Evolutionary conservation across 1,140 invertebrate species (phyloP), one percentile per base, ranked within the genome.

Genomic region (Sarcophaga peregrina): DNA sequence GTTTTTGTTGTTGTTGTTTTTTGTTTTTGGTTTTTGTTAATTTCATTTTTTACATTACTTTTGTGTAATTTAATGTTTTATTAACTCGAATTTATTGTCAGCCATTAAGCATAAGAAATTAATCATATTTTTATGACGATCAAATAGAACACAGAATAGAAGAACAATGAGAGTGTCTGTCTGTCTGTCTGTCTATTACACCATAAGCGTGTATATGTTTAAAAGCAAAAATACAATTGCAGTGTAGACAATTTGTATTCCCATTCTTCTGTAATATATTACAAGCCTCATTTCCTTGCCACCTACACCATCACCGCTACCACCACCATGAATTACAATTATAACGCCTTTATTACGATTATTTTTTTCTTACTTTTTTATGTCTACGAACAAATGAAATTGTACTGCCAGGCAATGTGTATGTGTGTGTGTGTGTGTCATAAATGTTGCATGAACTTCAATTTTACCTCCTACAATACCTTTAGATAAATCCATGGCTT

Each of bases 61-160:
- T 78, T 52, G 52, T 8, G 45, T 81, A 37, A 68, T 81, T 54
- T 81, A 83, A 83, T 74, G 68, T 81, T 74, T 83, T 68, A 83
- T 83, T 81, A 83, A 83, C 48, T 52, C 74, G 52, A 62, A 83
- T 81, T 83, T 83, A 83, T 83, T 46, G 62, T 80, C 50, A 74
- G 13, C 62, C 83, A 81, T 83, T 83, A 81, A 80, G 78, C 48
- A 52, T 45, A 81, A 13, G 17, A 75, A 80, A 83, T 83, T 83
- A 83, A 81, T 83, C 68, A 83, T 81, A 83, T 83, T 81, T 83
- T 83, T 81, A 83, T 83, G 72, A 78, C 75, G 25, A 50, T 68
- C 62, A 68, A 68, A 68, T 9, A n/a, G 17, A 20, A 68, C 62
- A 68, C 20, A 5, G 50, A 1, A 52, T 52, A 52, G 13, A 10